Evolutionary conservation across 2,113 vertebrate genomes (phyloP).

Genomic region (Plotosus lineatus): DNA sequence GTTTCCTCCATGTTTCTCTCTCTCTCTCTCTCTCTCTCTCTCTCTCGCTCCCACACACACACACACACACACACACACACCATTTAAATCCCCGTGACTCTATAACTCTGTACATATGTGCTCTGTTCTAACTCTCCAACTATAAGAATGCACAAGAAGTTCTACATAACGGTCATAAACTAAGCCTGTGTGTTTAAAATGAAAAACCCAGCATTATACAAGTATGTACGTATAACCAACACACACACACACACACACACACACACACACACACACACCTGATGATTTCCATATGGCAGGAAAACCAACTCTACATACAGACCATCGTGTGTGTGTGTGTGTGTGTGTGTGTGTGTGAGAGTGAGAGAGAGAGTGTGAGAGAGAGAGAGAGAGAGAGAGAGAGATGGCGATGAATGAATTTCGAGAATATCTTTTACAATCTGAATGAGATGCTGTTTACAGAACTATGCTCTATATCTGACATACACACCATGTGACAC

Average conservation of each 20-base stretch:
- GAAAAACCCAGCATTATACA: not conserved
- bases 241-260: constrained; percentile 3
- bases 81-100: not conserved
- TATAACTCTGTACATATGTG: not conserved
- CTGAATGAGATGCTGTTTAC: too few relatives aligned
- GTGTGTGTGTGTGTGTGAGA: not conserved
- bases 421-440: too few relatives aligned
- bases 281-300: constrained; percentile 34
- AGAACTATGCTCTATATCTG: too few relatives aligned
- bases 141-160: not conserved
- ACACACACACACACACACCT: constrained; percentile 1
- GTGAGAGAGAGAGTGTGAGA: too few relatives aligned
- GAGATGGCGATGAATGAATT: too few relatives aligned
- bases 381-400: too few relatives aligned
- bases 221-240: too few relatives aligned
- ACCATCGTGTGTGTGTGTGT: not conserved
- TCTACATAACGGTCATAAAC: not conserved
- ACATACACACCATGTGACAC: too few relatives aligned
- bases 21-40: not conserved
- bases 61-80: not conserved
- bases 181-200: not conserved
- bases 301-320: constrained; percentile 20
- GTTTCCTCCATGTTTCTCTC: not conserved
- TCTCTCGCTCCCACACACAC: not conserved
- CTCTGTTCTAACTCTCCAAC: not conserved